phyloP scores from a whole-genome alignment of 2,797 vertebrate genomes.

The Notoglanidium macrostoma region DNA sequence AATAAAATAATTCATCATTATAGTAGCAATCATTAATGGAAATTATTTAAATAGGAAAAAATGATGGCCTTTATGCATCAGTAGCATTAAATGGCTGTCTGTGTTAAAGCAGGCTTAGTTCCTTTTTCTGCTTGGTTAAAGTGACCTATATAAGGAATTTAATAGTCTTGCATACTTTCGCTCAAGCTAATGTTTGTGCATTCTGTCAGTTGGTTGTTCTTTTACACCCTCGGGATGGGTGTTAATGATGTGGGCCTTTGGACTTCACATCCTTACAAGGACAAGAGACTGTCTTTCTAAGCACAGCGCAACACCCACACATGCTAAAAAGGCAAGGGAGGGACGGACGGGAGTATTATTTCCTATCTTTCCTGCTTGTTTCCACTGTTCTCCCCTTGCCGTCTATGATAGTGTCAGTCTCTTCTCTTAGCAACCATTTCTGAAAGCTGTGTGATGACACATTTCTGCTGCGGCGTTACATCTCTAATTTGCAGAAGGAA shows the following conservation, averaged over 20 bases:
- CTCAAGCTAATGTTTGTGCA: constrained; percentile 28
- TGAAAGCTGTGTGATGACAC: neutral
- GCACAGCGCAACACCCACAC: constrained; percentile 31
- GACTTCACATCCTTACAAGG: constrained; percentile 52
- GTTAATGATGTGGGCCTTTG: constrained; percentile 35
- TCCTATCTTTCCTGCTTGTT: constrained; percentile 41
- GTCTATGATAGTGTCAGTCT: constrained; percentile 20
- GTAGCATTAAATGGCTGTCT: neutral
- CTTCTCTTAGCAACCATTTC: neutral
- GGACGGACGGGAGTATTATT: constrained; percentile 31
- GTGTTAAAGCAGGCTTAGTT: too few relatives aligned
- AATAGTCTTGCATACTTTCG: neutral
- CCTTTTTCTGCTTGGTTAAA: neutral
- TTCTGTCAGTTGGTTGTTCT: constrained; percentile 9
- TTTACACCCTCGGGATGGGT: constrained; percentile 32
- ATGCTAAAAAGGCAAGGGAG: constrained; percentile 31
- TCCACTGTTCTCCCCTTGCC: constrained; percentile 10
- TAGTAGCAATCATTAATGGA: neutral
- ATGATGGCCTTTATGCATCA: neutral
- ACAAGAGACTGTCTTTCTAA: constrained; percentile 41
- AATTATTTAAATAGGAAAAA: neutral
- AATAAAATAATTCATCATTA: neutral
- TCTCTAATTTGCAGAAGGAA: neutral
- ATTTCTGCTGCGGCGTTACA: neutral
- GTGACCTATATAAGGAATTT: neutral